These are phyloP conservation scores for Urocitellus parryii DNA, from an alignment of 2,113 vertebrate genomes.

Conservation along the genomic window DNA sequence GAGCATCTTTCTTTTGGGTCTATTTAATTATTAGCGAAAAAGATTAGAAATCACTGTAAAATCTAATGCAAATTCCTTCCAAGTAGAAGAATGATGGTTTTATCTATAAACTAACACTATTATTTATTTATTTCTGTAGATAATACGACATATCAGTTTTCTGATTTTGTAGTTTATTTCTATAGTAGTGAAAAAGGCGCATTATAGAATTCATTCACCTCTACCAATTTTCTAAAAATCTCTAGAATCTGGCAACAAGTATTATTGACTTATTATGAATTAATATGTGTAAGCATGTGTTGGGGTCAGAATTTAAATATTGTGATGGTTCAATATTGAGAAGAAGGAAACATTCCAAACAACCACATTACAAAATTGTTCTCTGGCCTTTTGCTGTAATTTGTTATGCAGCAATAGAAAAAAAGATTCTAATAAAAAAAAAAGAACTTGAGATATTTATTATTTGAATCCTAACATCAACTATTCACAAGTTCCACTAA, in stretches of 20 bases:
- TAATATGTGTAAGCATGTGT: background rate
- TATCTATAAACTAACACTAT: background rate
- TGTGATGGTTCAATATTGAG: background rate
- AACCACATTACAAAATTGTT: background rate
- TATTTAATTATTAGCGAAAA: background rate
- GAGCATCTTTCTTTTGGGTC: background rate
- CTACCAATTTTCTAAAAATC: background rate
- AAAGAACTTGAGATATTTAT: background rate
- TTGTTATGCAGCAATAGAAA: no score
- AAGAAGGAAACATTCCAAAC: constrained; percentile 4
- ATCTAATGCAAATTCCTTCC: background rate
- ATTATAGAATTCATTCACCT: background rate
- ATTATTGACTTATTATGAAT: background rate
- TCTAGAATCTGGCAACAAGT: background rate
- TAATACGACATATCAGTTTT: background rate
- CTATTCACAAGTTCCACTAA: background rate
- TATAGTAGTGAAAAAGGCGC: background rate
- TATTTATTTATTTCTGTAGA: constrained; percentile 33
- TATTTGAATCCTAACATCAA: background rate
- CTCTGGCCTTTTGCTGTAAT: background rate
- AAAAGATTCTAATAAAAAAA: constrained; percentile 17
- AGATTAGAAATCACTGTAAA: constrained; percentile 46
- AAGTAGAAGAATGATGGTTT: background rate
- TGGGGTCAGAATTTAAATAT: constrained; percentile 40
- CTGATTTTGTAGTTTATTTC: background rate